Evolutionary conservation across 35 echinoderm and acorn worm genomes (phyloP).

Genomic region (Holothuria glaberrima): DNA sequence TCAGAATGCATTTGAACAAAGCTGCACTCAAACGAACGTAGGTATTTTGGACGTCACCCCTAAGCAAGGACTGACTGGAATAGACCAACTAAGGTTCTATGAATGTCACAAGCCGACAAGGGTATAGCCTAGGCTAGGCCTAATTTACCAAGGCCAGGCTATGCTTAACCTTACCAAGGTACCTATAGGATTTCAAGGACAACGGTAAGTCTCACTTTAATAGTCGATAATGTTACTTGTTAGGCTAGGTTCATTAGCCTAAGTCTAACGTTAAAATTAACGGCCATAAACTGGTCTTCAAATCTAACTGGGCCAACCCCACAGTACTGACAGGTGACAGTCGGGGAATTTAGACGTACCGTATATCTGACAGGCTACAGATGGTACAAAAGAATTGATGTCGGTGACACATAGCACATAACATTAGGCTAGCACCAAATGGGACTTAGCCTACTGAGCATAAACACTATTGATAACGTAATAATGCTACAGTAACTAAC

Average conservation of each 20-base stretch:
- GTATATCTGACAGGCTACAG: not conserved
- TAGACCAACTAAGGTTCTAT: too few relatives aligned
- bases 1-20: too few relatives aligned
- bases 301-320: not conserved
- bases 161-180: too few relatives aligned
- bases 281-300: not conserved
- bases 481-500: too few relatives aligned
- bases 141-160: too few relatives aligned
- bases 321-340: constrained; percentile 12
- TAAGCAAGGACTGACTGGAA: too few relatives aligned
- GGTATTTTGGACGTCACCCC: too few relatives aligned
- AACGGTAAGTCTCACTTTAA: not conserved
- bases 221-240: not conserved
- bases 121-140: constrained; percentile 1
- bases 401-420: not conserved
- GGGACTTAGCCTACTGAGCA: too few relatives aligned
- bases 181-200: not conserved
- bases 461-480: too few relatives aligned
- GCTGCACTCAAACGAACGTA: too few relatives aligned
- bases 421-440: not conserved
- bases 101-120: too few relatives aligned
- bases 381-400: not conserved
- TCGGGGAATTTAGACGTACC: not conserved
- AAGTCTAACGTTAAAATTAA: not conserved
- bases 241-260: not conserved